Evolutionary conservation across 35 echinoderm and acorn worm species (phyloP).

Genomic region (Ptychodera flava): DNA sequence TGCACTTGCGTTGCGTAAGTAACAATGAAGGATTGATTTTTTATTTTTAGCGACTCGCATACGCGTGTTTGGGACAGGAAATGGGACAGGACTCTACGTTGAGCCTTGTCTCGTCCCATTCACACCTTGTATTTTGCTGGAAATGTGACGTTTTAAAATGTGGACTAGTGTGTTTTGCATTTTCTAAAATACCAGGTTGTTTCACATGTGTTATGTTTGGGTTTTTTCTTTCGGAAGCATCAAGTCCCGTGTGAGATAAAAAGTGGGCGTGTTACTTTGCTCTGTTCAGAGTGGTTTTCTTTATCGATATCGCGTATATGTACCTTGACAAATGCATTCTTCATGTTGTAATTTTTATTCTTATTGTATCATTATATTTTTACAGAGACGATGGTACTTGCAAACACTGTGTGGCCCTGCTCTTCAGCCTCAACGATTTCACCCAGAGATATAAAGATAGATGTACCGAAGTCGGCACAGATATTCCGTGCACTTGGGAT

Average conservation of each 20-base stretch:
- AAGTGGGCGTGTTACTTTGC: neutral
- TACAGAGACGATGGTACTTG: slow-evolving; percentile 21
- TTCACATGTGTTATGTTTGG: neutral
- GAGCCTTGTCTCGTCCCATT: neutral
- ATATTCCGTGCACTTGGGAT: slow-evolving; percentile 14
- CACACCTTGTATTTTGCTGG: neutral
- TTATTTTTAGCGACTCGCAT: neutral
- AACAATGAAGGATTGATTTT: neutral
- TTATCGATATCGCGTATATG: neutral
- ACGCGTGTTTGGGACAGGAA: too few species aligned
- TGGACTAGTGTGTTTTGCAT: too few species aligned
- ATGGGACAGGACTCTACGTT: too few species aligned
- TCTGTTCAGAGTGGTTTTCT: neutral
- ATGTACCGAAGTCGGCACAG: slow-evolving; percentile 15
- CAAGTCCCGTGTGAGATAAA: neutral
- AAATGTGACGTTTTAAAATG: neutral
- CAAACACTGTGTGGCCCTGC: slow-evolving; percentile 30
- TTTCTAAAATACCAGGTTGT: too few species aligned
- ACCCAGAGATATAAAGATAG: slow-evolving; percentile 5
- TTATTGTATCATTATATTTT: neutral
- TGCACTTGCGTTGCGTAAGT: slow-evolving; percentile 27
- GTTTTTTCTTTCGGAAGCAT: neutral
- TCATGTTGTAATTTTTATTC: neutral
- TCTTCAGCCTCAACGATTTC: slow-evolving; percentile 22
- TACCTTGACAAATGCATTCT: neutral